A percentile compares a stretch with the other conserved stretches of the same genome.
These are phyloP conservation scores for Sarcoramphus papa DNA, from an alignment of 2,797 vertebrate genomes.

Conservation along the genomic window DNA sequence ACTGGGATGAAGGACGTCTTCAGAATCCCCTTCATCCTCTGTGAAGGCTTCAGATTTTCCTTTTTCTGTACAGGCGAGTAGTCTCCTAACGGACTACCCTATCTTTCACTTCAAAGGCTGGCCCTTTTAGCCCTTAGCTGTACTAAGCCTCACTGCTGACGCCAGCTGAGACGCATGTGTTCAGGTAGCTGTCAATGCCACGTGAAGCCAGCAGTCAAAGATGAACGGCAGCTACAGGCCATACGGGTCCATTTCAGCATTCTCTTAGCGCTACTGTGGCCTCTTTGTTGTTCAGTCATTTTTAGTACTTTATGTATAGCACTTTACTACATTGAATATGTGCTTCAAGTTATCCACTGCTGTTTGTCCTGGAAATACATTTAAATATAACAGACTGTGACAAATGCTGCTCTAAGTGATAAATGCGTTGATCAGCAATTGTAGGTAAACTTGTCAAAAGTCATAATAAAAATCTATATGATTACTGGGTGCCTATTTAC, in stretches of 20 bases:
- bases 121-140: background rate
- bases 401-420: background rate
- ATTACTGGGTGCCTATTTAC: background rate
- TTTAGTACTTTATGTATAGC: background rate
- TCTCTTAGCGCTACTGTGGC: background rate
- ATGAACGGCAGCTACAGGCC: background rate
- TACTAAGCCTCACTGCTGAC: background rate
- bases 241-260: background rate
- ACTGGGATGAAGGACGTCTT: background rate
- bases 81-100: accelerated
- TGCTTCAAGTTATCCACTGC: background rate
- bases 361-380: background rate
- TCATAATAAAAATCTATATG: background rate
- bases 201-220: background rate
- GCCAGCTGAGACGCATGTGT: background rate
- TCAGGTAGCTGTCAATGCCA: background rate
- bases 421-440: background rate
- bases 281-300: background rate
- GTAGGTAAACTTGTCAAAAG: background rate
- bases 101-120: background rate
- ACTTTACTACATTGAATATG: background rate
- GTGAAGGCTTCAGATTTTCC: background rate
- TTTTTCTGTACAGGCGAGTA: background rate
- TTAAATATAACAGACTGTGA: background rate
- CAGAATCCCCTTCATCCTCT: background rate